Evolutionary conservation across 2,113 vertebrate species (phyloP).

Genomic region (Jacana jacana): DNA sequence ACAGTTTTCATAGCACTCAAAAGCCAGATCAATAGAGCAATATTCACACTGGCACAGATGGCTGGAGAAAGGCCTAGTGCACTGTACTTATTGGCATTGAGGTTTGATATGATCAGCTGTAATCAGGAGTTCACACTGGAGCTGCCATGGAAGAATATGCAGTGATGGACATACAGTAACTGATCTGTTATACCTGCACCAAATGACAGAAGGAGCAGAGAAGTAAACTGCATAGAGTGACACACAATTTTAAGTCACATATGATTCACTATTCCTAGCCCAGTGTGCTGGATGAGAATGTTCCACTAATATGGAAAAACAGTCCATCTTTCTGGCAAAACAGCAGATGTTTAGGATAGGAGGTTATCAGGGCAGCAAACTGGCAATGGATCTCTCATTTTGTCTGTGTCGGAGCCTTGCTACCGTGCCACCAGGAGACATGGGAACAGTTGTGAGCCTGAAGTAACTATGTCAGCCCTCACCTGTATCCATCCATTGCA

Average conservation of each 20-base stretch:
- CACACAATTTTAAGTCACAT: not conserved
- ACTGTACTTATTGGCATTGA: not conserved
- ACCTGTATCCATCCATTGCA: not conserved
- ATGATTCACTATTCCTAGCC: not conserved
- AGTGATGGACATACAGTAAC: not conserved
- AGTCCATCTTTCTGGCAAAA: not conserved
- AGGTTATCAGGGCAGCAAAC: not conserved
- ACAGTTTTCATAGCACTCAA: not conserved
- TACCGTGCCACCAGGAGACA: not conserved
- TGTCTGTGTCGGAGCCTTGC: not conserved
- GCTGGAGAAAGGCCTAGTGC: not conserved
- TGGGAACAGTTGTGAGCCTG: not conserved
- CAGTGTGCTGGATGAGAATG: not conserved
- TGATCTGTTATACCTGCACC: not conserved
- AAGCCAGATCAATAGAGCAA: not conserved
- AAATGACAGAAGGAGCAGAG: not conserved
- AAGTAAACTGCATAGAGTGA: not conserved
- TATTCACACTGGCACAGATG: not conserved
- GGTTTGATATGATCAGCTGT: not conserved
- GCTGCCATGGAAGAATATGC: not conserved
- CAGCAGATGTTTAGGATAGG: not conserved
- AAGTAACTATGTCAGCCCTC: not conserved
- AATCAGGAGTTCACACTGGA: not conserved
- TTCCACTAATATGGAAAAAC: not conserved
- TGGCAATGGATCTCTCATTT: not conserved